A percentile compares a stretch with the other conserved stretches of the same genome.
These are phyloP conservation scores for Physella acuta DNA, from an alignment of 1,140 invertebrate species.

Conservation along the genomic window DNA sequence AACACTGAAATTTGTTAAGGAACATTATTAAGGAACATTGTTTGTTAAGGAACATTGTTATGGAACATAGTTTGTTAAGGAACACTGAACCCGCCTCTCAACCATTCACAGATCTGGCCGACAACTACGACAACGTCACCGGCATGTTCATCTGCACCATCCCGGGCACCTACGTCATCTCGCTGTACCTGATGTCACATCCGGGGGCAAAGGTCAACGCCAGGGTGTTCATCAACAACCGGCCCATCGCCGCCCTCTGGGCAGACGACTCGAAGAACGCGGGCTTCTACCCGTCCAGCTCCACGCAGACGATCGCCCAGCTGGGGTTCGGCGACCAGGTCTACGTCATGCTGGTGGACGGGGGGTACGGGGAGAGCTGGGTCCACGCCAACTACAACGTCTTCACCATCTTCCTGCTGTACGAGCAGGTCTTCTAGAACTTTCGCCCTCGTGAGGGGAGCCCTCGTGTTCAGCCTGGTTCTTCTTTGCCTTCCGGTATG, in stretches of 20 bases:
- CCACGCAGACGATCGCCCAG: slow-evolving; percentile 36
- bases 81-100: no score
- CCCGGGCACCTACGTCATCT: slow-evolving; percentile 39
- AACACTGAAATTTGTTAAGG: no score
- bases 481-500: neutral
- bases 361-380: slow-evolving; percentile 41
- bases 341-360: slow-evolving; percentile 39
- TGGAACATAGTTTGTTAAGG: no score
- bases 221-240: slow-evolving; percentile 33
- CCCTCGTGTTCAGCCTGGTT: neutral
- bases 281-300: slow-evolving; percentile 40
- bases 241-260: slow-evolving; percentile 40
- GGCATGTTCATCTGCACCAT: slow-evolving; percentile 40
- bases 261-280: slow-evolving; percentile 37
- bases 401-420: slow-evolving; percentile 37
- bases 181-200: slow-evolving; percentile 39
- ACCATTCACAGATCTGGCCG: slow-evolving; percentile 33
- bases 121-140: slow-evolving; percentile 41
- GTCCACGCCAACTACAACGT: slow-evolving; percentile 43
- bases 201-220: slow-evolving; percentile 42
- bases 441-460: no score
- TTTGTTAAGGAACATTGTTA: no score
- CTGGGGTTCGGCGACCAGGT: slow-evolving; percentile 41
- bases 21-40: no score
- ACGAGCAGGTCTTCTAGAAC: slow-evolving; percentile 32